Percentiles rank a stretch among this genome's conserved stretches.
phyloP scores from a whole-genome alignment of 2,797 vertebrate species.

The Paedocypris micromegethes region DNA sequence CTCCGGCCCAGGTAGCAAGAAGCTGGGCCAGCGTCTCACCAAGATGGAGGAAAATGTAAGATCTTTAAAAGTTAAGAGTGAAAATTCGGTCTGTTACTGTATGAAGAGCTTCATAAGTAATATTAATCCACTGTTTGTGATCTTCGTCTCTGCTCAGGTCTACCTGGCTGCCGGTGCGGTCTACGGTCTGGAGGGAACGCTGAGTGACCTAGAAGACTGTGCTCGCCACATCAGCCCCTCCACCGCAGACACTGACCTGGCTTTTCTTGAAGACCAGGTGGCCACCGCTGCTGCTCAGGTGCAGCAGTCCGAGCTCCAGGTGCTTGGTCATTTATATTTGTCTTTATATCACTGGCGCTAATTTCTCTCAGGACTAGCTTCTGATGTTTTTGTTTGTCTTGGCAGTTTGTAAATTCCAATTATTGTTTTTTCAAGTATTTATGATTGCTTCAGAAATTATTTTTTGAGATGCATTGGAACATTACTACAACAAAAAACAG shows the following conservation, averaged over 20 bases:
- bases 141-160: constrained; percentile 66
- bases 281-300: constrained; percentile 92
- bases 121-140: too few species aligned
- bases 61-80: too few species aligned
- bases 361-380: too few species aligned
- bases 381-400: too few species aligned
- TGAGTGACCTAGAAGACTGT: constrained; percentile 82
- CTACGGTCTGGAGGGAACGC: constrained; percentile 87
- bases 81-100: not conserved
- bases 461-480: too few species aligned
- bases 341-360: not conserved
- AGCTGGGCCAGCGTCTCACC: constrained; percentile 85
- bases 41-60: constrained; percentile 96
- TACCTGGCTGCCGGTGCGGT: constrained; percentile 90
- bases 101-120: too few species aligned
- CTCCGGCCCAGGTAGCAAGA: constrained; percentile 69
- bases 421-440: too few species aligned
- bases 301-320: constrained; percentile 93
- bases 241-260: constrained; percentile 82
- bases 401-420: too few species aligned
- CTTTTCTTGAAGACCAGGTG: constrained; percentile 91
- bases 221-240: constrained; percentile 82
- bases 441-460: too few species aligned
- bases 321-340: constrained; percentile 45
- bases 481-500: too few species aligned